These are phyloP conservation scores for Cybosia mesomella DNA, from an alignment of 2,888 invertebrate genomes.

Conservation along the genomic window DNA sequence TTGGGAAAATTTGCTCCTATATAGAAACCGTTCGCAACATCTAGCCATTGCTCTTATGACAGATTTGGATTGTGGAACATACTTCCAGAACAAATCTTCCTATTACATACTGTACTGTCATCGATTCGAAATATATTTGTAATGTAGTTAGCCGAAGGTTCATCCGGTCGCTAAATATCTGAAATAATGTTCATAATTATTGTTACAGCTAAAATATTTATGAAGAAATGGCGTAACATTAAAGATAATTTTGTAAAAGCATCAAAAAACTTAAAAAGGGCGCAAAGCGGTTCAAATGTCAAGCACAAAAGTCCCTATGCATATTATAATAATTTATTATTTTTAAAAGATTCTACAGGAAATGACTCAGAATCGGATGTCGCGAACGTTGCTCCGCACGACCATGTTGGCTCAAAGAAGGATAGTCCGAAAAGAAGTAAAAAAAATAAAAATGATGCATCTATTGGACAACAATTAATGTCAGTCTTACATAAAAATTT, in stretches of 20 bases:
- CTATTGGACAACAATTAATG: background rate
- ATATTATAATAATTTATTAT: background rate
- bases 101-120: background rate
- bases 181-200: background rate
- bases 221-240: background rate
- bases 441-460: background rate
- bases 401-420: background rate
- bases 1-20: too few species aligned
- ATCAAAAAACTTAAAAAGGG: background rate
- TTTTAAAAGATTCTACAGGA: background rate
- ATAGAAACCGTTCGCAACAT: too few species aligned
- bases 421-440: background rate
- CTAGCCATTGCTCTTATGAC: too few species aligned
- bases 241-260: conserved; percentile 2
- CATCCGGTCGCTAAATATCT: background rate
- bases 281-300: background rate
- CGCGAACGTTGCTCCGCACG: background rate
- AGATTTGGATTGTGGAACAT: too few species aligned
- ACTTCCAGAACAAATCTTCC: too few species aligned
- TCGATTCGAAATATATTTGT: background rate
- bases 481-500: conserved; percentile 1
- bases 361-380: background rate
- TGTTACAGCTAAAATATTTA: background rate
- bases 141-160: background rate
- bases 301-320: background rate